phyloP scores from a whole-genome alignment of 2,888 invertebrate species.

The Trissoscelio sp. region DNA sequence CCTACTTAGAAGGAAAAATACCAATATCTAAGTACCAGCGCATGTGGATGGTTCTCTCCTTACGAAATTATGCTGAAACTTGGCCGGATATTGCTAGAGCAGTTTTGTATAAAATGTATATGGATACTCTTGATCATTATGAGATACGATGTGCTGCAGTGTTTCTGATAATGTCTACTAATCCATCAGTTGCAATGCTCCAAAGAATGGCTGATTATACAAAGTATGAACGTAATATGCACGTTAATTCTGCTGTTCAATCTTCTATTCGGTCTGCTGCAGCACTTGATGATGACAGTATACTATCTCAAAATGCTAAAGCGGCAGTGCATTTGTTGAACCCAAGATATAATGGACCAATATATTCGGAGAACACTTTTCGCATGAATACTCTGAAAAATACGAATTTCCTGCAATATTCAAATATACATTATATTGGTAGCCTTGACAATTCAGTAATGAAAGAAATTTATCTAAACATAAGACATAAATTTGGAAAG shows the following conservation, averaged over 20 bases:
- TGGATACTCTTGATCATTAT: slow-evolving; percentile 87
- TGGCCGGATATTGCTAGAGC: slow-evolving; percentile 85
- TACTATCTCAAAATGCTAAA: slow-evolving; percentile 83
- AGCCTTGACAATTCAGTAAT: slow-evolving; percentile 86
- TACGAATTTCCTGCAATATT: no score
- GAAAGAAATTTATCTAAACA: slow-evolving; percentile 79
- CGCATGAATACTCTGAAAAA: no score
- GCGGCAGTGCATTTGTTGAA: slow-evolving; percentile 82
- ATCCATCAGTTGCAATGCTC: slow-evolving; percentile 87
- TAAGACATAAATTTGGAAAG: slow-evolving; percentile 80
- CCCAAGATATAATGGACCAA: slow-evolving; percentile 81
- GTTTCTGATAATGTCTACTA: slow-evolving; percentile 85
- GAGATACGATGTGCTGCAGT: slow-evolving; percentile 88
- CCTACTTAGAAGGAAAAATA: slow-evolving; percentile 87
- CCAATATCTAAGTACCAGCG: slow-evolving; percentile 86
- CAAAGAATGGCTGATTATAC: slow-evolving; percentile 89
- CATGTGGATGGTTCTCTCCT: slow-evolving; percentile 86
- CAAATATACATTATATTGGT: slow-evolving; percentile 84
- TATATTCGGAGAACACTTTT: slow-evolving; percentile 85
- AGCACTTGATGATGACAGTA: slow-evolving; percentile 82
- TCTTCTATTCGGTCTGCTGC: slow-evolving; percentile 86
- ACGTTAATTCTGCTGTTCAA: slow-evolving; percentile 88
- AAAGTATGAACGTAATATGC: slow-evolving; percentile 86
- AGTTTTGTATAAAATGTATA: slow-evolving; percentile 87
- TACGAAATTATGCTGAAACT: slow-evolving; percentile 84